phyloP scores from a whole-genome alignment of 1,140 invertebrate species.

The Pseudomyrmex gracilis region DNA sequence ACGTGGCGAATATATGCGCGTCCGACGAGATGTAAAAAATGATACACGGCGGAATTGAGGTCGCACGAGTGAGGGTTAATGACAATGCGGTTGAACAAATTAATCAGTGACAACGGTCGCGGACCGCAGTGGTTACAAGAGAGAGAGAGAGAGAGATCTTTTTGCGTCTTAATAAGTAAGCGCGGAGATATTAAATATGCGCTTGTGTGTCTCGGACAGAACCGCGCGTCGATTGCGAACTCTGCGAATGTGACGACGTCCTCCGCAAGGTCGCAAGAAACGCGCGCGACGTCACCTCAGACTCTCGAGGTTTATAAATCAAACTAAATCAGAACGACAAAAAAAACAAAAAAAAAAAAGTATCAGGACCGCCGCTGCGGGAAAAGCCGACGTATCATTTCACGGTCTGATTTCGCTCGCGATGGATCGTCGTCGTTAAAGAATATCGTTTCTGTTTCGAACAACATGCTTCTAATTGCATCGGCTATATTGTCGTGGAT shows the following conservation, averaged over 20 bases:
- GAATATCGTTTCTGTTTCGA: not conserved
- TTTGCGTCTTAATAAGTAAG: slow-evolving; percentile 29
- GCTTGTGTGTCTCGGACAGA: not conserved
- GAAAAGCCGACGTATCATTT: not conserved
- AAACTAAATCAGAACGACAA: not conserved
- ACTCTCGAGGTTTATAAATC: not conserved
- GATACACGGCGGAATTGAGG: slow-evolving; percentile 47
- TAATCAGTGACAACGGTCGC: slow-evolving; percentile 27
- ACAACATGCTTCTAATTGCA: slow-evolving; percentile 8
- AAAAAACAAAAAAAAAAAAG: too few relatives aligned
- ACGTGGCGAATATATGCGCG: slow-evolving; percentile 49
- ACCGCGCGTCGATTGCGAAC: not conserved
- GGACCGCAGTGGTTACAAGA: not conserved
- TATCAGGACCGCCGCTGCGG: too few relatives aligned
- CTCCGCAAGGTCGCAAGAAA: slow-evolving; percentile 4
- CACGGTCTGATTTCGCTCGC: not conserved
- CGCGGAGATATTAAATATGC: slow-evolving; percentile 27
- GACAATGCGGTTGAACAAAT: not conserved
- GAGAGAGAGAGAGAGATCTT: slow-evolving; percentile 4
- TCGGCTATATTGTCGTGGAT: not conserved
- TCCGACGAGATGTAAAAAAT: slow-evolving; percentile 52
- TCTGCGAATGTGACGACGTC: not conserved
- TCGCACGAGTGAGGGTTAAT: slow-evolving; percentile 12
- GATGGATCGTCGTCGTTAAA: not conserved
- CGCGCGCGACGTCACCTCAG: not conserved